Evolutionary conservation across 2,113 vertebrate species (phyloP).

Genomic region (Maccullochella peelii): DNA sequence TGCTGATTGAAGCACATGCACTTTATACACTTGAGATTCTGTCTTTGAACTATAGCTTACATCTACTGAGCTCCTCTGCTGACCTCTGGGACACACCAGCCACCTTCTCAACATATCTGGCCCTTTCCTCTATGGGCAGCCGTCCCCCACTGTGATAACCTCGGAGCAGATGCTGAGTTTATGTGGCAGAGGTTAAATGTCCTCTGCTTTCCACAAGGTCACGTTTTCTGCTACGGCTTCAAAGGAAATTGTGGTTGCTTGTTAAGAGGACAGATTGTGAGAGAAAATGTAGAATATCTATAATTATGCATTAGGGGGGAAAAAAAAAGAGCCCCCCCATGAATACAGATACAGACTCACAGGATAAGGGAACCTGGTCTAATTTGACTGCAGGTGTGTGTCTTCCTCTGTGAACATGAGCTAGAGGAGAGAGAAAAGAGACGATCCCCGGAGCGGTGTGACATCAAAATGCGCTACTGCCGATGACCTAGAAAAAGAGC

Average conservation of each 20-base stretch:
- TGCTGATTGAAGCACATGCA: conserved; percentile 1
- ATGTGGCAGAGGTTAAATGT: conserved; percentile 52
- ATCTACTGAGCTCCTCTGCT: conserved; percentile 57
- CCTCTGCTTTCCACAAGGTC: conserved; percentile 57
- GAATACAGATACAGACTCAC: neutral
- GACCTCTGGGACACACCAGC: conserved; percentile 55
- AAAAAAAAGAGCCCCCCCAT: neutral
- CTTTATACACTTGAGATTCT: neutral
- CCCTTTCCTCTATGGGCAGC: conserved; percentile 52
- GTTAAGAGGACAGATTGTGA: conserved; percentile 2
- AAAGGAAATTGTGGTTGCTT: conserved; percentile 34
- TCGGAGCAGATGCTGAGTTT: conserved; percentile 49
- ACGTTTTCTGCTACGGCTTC: conserved; percentile 46
- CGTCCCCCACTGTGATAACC: conserved; percentile 59
- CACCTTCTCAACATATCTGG: conserved; percentile 62
- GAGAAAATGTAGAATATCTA: neutral
- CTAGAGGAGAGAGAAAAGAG: conserved; percentile 32
- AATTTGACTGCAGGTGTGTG: conserved; percentile 40
- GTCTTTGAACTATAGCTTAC: conserved; percentile 45
- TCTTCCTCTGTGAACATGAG: conserved; percentile 38
- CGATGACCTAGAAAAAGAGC: conserved; percentile 80
- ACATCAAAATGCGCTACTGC: conserved; percentile 66
- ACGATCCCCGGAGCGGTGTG: conserved; percentile 58
- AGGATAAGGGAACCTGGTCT: conserved; percentile 21
- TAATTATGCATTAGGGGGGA: fast-evolving